Evolutionary conservation across 2,797 vertebrate genomes (phyloP), one percentile per base, ranked within the genome.

Genomic region (Enteromius thamalakanensis): DNA sequence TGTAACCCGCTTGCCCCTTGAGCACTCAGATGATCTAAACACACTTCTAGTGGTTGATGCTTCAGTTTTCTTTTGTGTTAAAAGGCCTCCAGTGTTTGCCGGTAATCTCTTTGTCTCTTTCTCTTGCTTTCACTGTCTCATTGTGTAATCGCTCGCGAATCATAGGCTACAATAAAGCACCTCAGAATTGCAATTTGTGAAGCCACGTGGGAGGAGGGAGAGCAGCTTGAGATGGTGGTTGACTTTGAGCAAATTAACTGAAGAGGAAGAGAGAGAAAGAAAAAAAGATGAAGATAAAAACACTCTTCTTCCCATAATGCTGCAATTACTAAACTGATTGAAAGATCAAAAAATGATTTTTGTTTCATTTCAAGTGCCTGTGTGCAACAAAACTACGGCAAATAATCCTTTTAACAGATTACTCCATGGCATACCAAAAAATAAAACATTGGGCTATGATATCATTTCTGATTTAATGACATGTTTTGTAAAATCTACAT

Each of bases 211-310:
- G 83, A 29, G 69, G 69, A 15, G 29, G 69, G 21, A 29, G 64
- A 42, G 72, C 55, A 77, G 83, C 8, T 12, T 6, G 45, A 71
- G 68, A 47, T 37, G 29, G 65, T 49, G 84, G 40, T 64, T 82
- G 81, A 85, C 88, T 86, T 65, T 17, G 89, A 90, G 89, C 90
- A 91, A 90, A 93, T 92, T 87, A 90, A 87, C 26, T 76, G 85
- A 83, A 89, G 45, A 45, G 70, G 68, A 80, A 80, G 69, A 75
- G 84, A 84, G 40, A 87, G 71, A 77, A 21, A 0, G n/a, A 82
- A 26, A 45, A 55, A 62, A 47, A 85, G 76, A 49, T 55, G 51
- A 42, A 64, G 62, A 65, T 55, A 34, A 67, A 87, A 87, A 81
- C 49, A 79, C 34, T 6, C 42, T 58, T 71, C 47, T 86, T 88